These are phyloP conservation scores for Sula dactylatra DNA, from an alignment of 2,113 vertebrate genomes.

Conservation along the genomic window DNA sequence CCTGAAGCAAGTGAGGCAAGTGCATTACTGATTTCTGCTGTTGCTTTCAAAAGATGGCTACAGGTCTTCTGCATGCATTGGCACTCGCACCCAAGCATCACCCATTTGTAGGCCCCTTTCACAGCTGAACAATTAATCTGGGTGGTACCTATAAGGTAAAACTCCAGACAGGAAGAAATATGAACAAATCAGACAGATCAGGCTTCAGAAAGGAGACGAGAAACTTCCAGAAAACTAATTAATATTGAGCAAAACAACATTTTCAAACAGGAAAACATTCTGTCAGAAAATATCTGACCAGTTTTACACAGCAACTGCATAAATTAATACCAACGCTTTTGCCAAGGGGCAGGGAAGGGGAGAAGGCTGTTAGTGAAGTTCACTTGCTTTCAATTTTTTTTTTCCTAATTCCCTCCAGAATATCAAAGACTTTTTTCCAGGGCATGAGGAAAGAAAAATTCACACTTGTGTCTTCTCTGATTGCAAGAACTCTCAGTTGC, in stretches of 20 bases:
- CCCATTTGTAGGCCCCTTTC: not conserved
- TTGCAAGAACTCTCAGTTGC: not conserved
- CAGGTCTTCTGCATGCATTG: not conserved
- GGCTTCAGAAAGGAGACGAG: not conserved
- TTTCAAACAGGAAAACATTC: not conserved
- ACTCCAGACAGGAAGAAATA: not conserved
- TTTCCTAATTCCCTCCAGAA: slow-evolving; percentile 7
- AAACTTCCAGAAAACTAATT: not conserved
- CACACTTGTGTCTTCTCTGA: not conserved
- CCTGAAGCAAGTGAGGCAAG: not conserved
- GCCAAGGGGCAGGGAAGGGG: not conserved
- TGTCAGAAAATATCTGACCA: not conserved
- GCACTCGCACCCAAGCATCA: not conserved
- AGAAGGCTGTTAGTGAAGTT: slow-evolving; percentile 5
- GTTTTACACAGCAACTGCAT: not conserved
- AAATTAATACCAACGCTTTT: not conserved
- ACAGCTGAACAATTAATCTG: not conserved
- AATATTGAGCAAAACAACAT: not conserved
- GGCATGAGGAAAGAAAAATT: not conserved
- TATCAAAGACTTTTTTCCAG: slow-evolving; percentile 45
- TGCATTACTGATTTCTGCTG: not conserved
- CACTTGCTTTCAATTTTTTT: not conserved
- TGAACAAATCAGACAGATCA: not conserved
- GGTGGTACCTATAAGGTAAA: not conserved
- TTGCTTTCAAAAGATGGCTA: not conserved